A percentile compares a stretch with the other conserved stretches of the same genome.
Evolutionary conservation across 2,113 vertebrate genomes (phyloP).

Genomic region (Entelurus aequoreus): DNA sequence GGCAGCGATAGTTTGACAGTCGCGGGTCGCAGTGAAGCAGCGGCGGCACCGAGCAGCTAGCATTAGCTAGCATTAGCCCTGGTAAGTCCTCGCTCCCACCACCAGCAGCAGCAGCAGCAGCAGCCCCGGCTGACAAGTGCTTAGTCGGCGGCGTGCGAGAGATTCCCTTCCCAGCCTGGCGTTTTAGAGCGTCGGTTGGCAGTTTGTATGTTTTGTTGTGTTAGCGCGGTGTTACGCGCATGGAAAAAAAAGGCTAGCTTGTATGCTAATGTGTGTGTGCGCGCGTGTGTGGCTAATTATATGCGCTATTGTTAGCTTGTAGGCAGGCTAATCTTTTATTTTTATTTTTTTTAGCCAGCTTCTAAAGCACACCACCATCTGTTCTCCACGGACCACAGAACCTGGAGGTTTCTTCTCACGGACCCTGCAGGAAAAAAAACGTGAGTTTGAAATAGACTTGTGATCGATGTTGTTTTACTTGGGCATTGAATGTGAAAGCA

Average conservation of each 20-base stretch:
- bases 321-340: constrained; percentile 43
- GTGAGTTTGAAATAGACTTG: constrained; percentile 38
- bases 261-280: constrained; percentile 27
- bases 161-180: background rate
- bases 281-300: constrained; percentile 56
- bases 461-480: background rate
- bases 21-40: constrained; percentile 52
- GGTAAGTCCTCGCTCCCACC: constrained; percentile 54
- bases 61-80: constrained; percentile 39
- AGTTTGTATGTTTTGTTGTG: constrained; percentile 4
- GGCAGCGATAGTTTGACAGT: constrained; percentile 71
- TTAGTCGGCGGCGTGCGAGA: too few relatives aligned
- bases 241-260: constrained; percentile 56
- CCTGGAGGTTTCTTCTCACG: constrained; percentile 28
- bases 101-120: background rate
- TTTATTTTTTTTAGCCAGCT: too few relatives aligned
- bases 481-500: constrained; percentile 12
- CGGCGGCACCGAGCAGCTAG: background rate
- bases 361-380: constrained; percentile 31
- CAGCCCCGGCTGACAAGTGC: background rate
- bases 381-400: constrained; percentile 32
- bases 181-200: background rate
- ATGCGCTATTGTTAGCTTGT: constrained; percentile 65
- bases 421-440: constrained; percentile 16
- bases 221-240: constrained; percentile 3